Evolutionary conservation across 2,888 invertebrate genomes (phyloP).

Genomic region (Apotomis turbidana): DNA sequence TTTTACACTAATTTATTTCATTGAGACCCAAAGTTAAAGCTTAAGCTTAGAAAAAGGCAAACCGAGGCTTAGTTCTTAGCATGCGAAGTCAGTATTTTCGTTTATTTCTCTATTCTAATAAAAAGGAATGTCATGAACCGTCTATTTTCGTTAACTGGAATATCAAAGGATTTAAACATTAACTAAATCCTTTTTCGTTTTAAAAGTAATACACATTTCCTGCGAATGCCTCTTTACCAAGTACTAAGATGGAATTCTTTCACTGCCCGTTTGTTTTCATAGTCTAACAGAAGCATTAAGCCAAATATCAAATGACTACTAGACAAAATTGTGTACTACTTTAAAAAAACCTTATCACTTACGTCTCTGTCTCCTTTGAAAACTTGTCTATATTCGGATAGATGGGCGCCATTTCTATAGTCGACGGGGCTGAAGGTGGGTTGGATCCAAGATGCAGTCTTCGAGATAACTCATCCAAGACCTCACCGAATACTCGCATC

Average conservation of each 20-base stretch:
- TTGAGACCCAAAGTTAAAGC: constrained; percentile 60
- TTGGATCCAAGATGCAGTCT: constrained; percentile 88
- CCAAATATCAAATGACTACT: constrained; percentile 28
- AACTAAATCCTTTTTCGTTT: constrained; percentile 11
- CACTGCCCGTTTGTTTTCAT: constrained; percentile 21
- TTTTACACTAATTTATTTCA: constrained; percentile 50
- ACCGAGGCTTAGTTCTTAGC: constrained; percentile 49
- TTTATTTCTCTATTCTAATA: constrained; percentile 38
- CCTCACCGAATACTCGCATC: constrained; percentile 90
- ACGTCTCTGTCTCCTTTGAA: constrained; percentile 93
- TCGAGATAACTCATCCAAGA: constrained; percentile 90
- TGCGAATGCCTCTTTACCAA: constrained; percentile 34
- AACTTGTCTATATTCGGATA: constrained; percentile 91
- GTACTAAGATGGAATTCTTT: constrained; percentile 25
- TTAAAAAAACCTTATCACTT: constrained; percentile 59
- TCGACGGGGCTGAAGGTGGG: constrained; percentile 93
- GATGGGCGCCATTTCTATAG: constrained; percentile 93
- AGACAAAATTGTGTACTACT: constrained; percentile 38
- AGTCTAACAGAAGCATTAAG: constrained; percentile 27
- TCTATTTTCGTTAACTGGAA: constrained; percentile 48
- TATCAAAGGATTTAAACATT: constrained; percentile 12
- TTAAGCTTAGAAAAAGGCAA: constrained; percentile 53
- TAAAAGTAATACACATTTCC: constrained; percentile 39
- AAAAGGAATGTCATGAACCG: constrained; percentile 64
- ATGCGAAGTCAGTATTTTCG: constrained; percentile 37